Percentiles rank a stretch among this genome's conserved stretches.
These are phyloP conservation scores for Acestrorhynchus altus DNA, from an alignment of 2,797 vertebrate genomes.

Conservation along the genomic window DNA sequence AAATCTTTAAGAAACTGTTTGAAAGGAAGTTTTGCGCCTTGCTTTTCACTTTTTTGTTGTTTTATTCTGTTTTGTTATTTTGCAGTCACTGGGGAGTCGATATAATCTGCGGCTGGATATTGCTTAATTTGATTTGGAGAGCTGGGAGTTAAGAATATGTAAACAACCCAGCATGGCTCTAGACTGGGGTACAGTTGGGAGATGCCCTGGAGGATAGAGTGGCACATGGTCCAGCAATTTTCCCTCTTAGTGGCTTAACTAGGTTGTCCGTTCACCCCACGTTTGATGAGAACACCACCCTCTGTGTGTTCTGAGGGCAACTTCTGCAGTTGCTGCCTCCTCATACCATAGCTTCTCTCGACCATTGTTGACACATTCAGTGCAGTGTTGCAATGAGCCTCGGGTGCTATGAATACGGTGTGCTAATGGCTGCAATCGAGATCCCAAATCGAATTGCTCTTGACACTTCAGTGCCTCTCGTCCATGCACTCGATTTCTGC, in stretches of 20 bases:
- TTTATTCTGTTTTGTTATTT: not conserved
- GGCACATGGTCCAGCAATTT: conserved; percentile 28
- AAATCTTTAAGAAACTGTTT: no score
- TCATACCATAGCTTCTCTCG: not conserved
- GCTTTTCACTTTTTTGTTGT: not conserved
- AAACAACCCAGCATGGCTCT: conserved; percentile 61
- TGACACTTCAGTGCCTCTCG: conserved; percentile 53
- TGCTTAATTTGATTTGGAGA: conserved; percentile 55
- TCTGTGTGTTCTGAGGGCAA: not conserved
- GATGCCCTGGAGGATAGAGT: conserved; percentile 37
- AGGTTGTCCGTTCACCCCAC: not conserved
- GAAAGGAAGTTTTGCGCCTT: no score
- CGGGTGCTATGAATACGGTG: conserved; percentile 3
- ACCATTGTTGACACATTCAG: not conserved
- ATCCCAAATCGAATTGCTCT: conserved; percentile 59
- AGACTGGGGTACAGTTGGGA: conserved; percentile 15
- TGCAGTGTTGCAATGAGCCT: not conserved
- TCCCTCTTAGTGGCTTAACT: not conserved
- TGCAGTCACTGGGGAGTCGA: not conserved
- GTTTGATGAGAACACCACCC: not conserved
- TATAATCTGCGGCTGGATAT: conserved; percentile 16
- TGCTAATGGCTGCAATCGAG: conserved; percentile 47
- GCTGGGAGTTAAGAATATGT: conserved; percentile 46
- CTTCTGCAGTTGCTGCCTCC: not conserved
- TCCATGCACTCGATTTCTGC: conserved; percentile 32